Conservation (phyloP, 2,888 invertebrate species). For the Lagria hirta region DNA sequence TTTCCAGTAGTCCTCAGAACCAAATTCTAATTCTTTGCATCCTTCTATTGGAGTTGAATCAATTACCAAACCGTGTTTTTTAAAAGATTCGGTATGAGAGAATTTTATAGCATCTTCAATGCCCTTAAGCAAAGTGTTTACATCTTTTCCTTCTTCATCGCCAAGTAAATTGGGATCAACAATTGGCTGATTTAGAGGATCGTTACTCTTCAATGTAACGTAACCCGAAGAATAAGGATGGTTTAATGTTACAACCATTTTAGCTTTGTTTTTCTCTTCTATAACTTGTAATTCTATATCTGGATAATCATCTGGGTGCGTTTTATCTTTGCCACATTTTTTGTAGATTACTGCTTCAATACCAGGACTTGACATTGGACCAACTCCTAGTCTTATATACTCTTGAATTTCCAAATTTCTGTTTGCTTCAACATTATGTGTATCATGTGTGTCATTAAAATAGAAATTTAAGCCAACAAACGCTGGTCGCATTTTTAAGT, state of each 20-base stretch:
- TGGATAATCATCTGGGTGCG: constrained; percentile 59
- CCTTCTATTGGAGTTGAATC: constrained; percentile 50
- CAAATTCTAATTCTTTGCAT: constrained; percentile 57
- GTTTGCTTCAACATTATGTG: too few species aligned
- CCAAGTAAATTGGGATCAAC: constrained; percentile 80
- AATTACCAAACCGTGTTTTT: constrained; percentile 54
- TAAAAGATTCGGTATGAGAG: constrained; percentile 61
- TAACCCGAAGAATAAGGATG: constrained; percentile 74
- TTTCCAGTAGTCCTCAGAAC: constrained; percentile 70
- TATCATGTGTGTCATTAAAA: too few species aligned
- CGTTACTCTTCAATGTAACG: constrained; percentile 66
- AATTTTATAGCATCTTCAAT: constrained; percentile 62
- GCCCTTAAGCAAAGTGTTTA: constrained; percentile 61
- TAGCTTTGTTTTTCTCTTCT: constrained; percentile 51
- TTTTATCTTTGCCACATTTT: constrained; percentile 58
- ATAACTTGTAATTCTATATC: constrained; percentile 68
- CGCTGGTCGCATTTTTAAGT: constrained; percentile 70
- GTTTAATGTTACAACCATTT: constrained; percentile 68
- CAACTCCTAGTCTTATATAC: constrained; percentile 38
- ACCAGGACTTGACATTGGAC: constrained; percentile 31
- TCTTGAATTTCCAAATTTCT: too few species aligned
- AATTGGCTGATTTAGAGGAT: constrained; percentile 73
- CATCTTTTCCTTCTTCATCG: constrained; percentile 60
- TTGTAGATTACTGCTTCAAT: constrained; percentile 64
- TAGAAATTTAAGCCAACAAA: constrained; percentile 64